phyloP scores from a whole-genome alignment of 2,113 vertebrate species.

The Podarcis muralis region DNA sequence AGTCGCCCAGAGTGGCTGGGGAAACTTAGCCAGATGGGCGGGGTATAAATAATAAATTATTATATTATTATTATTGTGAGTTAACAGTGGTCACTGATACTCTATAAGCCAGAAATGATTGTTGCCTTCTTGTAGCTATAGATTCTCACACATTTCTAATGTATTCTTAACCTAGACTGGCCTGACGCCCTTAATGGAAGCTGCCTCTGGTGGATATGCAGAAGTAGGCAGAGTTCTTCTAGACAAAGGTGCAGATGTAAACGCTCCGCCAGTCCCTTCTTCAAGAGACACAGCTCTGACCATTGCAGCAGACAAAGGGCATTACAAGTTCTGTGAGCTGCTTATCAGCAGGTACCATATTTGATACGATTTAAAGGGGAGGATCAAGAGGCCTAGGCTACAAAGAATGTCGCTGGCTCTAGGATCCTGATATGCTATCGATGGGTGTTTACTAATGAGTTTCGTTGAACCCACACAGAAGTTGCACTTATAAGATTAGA shows the following conservation, averaged over 20 bases:
- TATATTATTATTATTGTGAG: too few species aligned
- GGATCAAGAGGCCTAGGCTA: not conserved
- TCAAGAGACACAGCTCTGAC: conserved; percentile 98
- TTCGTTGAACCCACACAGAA: not conserved
- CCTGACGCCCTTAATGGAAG: conserved; percentile 97
- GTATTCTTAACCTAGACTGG: conserved; percentile 82
- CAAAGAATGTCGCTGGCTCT: not conserved
- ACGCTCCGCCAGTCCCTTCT: conserved; percentile 96
- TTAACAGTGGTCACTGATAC: not conserved
- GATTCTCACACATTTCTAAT: not conserved
- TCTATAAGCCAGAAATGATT: not conserved
- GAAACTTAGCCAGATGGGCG: too few species aligned
- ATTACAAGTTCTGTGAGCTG: conserved; percentile 99
- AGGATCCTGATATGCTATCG: not conserved
- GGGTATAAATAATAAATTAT: too few species aligned
- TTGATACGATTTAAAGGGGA: not conserved
- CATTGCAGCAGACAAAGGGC: conserved; percentile 98
- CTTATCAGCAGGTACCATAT: conserved; percentile 92
- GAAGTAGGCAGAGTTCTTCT: conserved; percentile 96
- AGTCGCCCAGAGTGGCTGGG: too few species aligned
- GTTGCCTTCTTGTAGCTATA: not conserved
- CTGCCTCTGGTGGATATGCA: conserved; percentile 97
- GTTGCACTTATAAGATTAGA: not conserved
- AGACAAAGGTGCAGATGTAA: conserved; percentile 98
- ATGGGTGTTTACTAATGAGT: not conserved